Percentiles rank a stretch among this genome's conserved stretches.
Conservation (phyloP, 2,797 vertebrate genomes). For the Eutrigla gurnardus region DNA sequence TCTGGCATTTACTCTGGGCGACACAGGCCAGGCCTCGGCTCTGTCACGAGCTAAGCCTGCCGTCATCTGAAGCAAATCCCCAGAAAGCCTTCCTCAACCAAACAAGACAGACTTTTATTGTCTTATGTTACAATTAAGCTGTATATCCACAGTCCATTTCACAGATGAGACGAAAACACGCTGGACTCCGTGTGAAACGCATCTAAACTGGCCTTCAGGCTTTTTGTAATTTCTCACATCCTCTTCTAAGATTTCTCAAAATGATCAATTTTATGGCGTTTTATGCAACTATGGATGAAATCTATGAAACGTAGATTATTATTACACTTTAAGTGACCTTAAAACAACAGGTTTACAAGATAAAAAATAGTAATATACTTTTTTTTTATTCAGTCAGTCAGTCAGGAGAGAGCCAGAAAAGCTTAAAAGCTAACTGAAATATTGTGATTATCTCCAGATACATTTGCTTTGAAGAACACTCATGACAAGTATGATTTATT, state of each 20-base stretch:
- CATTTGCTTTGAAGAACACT: slow-evolving; percentile 57
- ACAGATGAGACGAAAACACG: slow-evolving; percentile 28
- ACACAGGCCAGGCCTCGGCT: slow-evolving; percentile 77
- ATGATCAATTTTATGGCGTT: slow-evolving; percentile 2
- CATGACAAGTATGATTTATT: slow-evolving; percentile 73
- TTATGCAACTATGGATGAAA: slow-evolving; percentile 10
- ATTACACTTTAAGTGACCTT: slow-evolving; percentile 7
- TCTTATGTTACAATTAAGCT: slow-evolving; percentile 49
- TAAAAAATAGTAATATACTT: slow-evolving; percentile 14
- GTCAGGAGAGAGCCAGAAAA: slow-evolving; percentile 11
- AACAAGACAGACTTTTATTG: slow-evolving; percentile 59
- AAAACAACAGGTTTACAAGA: not conserved
- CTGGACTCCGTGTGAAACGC: slow-evolving; percentile 20
- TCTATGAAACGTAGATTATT: slow-evolving; percentile 13
- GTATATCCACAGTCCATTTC: slow-evolving; percentile 26
- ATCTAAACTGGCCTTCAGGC: slow-evolving; percentile 4
- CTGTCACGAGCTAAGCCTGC: slow-evolving; percentile 73
- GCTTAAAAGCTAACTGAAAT: slow-evolving; percentile 56
- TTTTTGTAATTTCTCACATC: slow-evolving; percentile 4
- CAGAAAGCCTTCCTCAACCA: slow-evolving; percentile 64
- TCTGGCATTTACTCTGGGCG: slow-evolving; percentile 71
- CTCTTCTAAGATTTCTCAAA: not conserved
- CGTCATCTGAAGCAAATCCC: slow-evolving; percentile 72
- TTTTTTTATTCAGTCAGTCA: slow-evolving; percentile 28
- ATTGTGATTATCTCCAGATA: slow-evolving; percentile 52